phyloP scores from a whole-genome alignment of 64 coral and sea anemone species.

The Montipora sp. region DNA sequence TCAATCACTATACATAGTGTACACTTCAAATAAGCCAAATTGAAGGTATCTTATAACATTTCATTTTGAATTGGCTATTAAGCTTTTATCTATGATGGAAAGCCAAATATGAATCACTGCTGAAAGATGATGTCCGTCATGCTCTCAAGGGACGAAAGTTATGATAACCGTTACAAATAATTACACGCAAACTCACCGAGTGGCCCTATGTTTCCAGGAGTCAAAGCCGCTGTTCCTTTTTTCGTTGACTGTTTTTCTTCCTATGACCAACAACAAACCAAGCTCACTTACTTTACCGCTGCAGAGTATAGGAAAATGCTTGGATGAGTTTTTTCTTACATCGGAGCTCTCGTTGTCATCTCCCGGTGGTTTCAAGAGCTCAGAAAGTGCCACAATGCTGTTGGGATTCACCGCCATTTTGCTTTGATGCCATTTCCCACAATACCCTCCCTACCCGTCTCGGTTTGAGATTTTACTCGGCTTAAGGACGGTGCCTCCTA shows the following conservation, averaged over 20 bases:
- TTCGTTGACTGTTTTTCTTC: constrained; percentile 5
- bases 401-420: constrained; percentile 73
- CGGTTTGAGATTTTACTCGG: neutral
- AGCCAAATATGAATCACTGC: too few species aligned
- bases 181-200: constrained; percentile 25
- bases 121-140: too few species aligned
- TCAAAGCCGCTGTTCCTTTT: constrained; percentile 18
- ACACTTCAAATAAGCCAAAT: too few species aligned
- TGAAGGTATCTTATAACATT: too few species aligned
- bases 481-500: too few species aligned
- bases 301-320: neutral
- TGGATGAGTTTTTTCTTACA: constrained; percentile 27
- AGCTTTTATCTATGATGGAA: too few species aligned
- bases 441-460: neutral
- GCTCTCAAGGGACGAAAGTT: too few species aligned
- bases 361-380: constrained; percentile 76
- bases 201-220: constrained; percentile 84
- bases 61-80: too few species aligned
- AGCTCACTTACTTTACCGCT: neutral
- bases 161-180: too few species aligned
- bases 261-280: constrained; percentile 29
- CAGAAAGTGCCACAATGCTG: constrained; percentile 56
- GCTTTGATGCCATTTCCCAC: constrained; percentile 45
- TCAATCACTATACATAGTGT: too few species aligned
- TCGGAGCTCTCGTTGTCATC: constrained; percentile 60